Conservation (phyloP, 2,888 invertebrate genomes). For the Byasa hedistus region DNA sequence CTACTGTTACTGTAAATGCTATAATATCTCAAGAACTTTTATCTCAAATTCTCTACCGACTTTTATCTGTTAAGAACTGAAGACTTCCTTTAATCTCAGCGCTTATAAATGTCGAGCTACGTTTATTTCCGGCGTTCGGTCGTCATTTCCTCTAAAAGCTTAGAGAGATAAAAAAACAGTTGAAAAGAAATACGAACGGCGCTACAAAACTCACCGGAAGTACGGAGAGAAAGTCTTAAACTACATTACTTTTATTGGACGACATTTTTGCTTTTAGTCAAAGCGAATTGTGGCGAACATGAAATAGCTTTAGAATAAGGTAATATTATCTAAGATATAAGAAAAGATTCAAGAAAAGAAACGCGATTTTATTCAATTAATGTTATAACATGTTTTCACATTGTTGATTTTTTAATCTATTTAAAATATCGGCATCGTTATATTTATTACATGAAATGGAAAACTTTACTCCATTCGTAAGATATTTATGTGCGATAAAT, state of each 20-base stretch:
- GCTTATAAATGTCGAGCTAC: constrained; percentile 8
- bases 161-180: background rate
- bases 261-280: background rate
- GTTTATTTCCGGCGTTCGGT: constrained; percentile 19
- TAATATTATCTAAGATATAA: no score
- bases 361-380: no score
- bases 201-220: background rate
- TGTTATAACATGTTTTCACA: no score
- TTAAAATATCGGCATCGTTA: no score
- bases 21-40: background rate
- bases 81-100: constrained; percentile 16
- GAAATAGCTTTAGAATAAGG: background rate
- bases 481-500: background rate
- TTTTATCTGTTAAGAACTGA: constrained; percentile 6
- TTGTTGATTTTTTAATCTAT: no score
- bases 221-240: background rate
- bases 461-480: no score
- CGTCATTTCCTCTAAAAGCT: constrained; percentile 17
- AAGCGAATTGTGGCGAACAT: background rate
- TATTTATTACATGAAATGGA: no score
- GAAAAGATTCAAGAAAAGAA: no score
- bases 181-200: constrained; percentile 3
- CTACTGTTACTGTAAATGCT: background rate
- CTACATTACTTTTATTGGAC: background rate
- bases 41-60: background rate